Percentiles rank a stretch among this genome's conserved stretches.
Evolutionary conservation across 2,797 vertebrate genomes (phyloP).

Genomic region (Schizopygopsis pylzovi): DNA sequence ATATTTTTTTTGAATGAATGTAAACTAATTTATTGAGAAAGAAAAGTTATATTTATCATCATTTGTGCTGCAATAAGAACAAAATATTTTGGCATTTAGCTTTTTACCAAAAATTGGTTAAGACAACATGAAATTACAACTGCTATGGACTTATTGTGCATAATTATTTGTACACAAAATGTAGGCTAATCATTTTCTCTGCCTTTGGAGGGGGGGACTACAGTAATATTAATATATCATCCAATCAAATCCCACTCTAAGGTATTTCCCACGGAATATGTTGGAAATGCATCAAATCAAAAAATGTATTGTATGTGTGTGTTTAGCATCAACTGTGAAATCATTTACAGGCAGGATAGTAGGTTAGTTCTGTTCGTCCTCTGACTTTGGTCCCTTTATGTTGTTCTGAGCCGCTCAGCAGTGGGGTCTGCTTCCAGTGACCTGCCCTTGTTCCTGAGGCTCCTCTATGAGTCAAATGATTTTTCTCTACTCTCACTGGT

Average conservation of each 20-base stretch:
- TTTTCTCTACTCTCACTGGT: background rate
- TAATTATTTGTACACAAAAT: background rate
- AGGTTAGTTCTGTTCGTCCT: background rate
- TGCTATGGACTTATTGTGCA: background rate
- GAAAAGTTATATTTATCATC: background rate
- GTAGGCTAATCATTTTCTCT: background rate
- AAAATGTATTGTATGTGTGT: background rate
- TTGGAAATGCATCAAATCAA: background rate
- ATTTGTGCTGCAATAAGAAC: background rate
- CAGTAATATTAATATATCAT: background rate
- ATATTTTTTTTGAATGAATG: background rate
- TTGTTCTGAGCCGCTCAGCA: background rate
- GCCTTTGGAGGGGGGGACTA: too few species aligned
- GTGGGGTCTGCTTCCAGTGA: background rate
- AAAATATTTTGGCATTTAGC: background rate
- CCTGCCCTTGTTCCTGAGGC: background rate
- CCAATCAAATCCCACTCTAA: background rate
- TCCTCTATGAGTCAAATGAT: background rate
- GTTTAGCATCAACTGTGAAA: background rate
- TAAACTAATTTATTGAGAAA: background rate
- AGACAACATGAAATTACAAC: too few species aligned
- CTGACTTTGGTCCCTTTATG: background rate
- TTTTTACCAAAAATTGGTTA: background rate
- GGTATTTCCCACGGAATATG: background rate
- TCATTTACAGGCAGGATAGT: background rate